Conservation (phyloP, 2,888 invertebrate genomes). For the Pyrocoelia pectoralis region DNA sequence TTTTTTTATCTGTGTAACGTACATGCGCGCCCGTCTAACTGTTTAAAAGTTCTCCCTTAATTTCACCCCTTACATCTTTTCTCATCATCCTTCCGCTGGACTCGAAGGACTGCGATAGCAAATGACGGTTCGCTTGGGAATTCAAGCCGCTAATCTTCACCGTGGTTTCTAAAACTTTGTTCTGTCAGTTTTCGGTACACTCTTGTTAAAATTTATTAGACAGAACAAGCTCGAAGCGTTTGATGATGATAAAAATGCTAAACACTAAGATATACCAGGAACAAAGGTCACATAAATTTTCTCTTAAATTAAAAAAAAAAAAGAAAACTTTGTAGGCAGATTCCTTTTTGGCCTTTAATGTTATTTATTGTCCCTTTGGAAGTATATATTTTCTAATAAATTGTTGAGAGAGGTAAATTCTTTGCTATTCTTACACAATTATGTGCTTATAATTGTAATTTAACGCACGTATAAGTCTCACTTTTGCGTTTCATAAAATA, state of each 20-base stretch:
- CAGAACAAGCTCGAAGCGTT: conserved; percentile 20
- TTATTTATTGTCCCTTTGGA: conserved; percentile 6
- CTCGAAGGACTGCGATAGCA: conserved; percentile 33
- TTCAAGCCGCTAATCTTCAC: conserved; percentile 40
- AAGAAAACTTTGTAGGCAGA: conserved; percentile 13
- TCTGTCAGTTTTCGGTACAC: conserved; percentile 26
- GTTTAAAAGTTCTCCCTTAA: conserved; percentile 28
- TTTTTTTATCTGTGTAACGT: conserved; percentile 22
- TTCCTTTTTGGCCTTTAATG: conserved; percentile 7
- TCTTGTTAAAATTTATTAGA: conserved; percentile 29
- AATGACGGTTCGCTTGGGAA: conserved; percentile 39
- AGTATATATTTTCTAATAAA: background rate
- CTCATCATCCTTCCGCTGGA: conserved; percentile 32
- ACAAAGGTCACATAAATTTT: conserved; percentile 12
- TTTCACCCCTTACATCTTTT: conserved; percentile 27
- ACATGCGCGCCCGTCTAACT: background rate
- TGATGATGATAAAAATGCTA: conserved; percentile 31
- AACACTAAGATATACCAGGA: conserved; percentile 10
- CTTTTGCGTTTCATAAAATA: no score
- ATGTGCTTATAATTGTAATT: background rate
- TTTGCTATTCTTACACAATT: background rate
- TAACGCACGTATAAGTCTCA: no score
- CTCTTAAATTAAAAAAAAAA: conserved; percentile 14
- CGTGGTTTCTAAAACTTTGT: conserved; percentile 35
- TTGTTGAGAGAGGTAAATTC: background rate